Conservation (phyloP, 2,888 invertebrate species). For the Anodontia alba region DNA sequence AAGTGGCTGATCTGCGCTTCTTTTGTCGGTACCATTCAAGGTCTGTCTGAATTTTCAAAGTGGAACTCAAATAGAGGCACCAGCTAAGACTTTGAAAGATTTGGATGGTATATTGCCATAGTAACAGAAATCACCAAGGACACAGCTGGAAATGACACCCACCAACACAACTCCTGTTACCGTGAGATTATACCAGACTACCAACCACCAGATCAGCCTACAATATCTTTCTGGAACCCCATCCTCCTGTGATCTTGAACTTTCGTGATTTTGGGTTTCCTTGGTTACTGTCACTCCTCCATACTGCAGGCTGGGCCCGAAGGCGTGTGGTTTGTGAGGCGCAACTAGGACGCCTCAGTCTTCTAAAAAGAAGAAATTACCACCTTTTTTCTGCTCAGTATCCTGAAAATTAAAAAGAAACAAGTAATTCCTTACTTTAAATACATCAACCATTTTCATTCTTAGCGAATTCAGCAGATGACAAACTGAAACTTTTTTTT, state of each 20-base stretch:
- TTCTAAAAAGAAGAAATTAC: constrained; percentile 99
- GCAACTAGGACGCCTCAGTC: constrained; percentile 87
- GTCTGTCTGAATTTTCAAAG: background rate
- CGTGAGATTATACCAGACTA: constrained; percentile 41
- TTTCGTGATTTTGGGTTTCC: background rate
- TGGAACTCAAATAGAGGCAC: background rate
- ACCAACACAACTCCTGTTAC: constrained; percentile 36
- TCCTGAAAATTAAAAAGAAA: constrained; percentile 88
- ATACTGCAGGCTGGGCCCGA: constrained; percentile 57
- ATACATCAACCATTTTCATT: too few relatives aligned
- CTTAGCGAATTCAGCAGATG: too few relatives aligned
- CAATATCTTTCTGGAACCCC: constrained; percentile 28
- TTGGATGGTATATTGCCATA: constrained; percentile 28
- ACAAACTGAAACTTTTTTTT: too few relatives aligned
- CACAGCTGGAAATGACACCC: constrained; percentile 11
- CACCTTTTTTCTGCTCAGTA: constrained; percentile 97
- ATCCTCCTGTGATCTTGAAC: constrained; percentile 19
- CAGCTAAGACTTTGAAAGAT: background rate
- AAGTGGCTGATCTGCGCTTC: too few relatives aligned
- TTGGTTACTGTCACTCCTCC: constrained; percentile 11
- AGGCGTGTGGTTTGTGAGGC: constrained; percentile 42
- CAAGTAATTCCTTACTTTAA: background rate
- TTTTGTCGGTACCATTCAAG: too few relatives aligned
- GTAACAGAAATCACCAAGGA: constrained; percentile 40
- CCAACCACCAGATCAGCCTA: constrained; percentile 49